Evolutionary conservation across 2,797 vertebrate species (phyloP), one percentile per base, ranked within the genome.

Genomic region (Pantherophis vulpinus): DNA sequence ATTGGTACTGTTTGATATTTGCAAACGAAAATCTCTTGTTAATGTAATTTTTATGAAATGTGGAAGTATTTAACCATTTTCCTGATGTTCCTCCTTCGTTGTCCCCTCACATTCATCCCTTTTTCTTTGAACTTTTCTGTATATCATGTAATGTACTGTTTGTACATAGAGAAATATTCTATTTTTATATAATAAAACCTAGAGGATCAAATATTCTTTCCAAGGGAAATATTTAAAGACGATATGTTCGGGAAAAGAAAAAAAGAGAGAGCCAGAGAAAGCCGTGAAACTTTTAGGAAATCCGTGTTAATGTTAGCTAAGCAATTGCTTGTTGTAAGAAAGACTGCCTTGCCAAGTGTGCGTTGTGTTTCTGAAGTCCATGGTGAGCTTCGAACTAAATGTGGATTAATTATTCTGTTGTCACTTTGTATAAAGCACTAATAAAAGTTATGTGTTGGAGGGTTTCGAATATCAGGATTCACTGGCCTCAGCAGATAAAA

Each of bases 1-100:
- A 83, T 96, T 95, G 93, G 96, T 98, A 97, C 97, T 97, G 97
- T 98, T 98, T 97, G 97, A 97, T 98, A 98, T 97, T 98, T 97
- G 97, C 98, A 98, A 98, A 98, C 97, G 97, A 96, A 94, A 91
- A 92, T 97, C 97, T 96, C 97, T 98, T 97, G 97, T 97, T 97
- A 96, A 97, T 97, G 98, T 98, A 98, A 98, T 98, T 98, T 98
- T 98, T 98, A 98, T 98, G 98, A 98, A 98, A 98, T 98, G 98
- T 98, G 97, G 96, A 94, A 94, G 98, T 98, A 98, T 98, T 98
- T 98, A 97, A 97, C 90, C 98, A 96, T 96, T 96, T 60, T 94
- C 97, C 94, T 95, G 94, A 95, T 95, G 93, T 95, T 92, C 96
- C 96, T 94, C 55, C 94, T 95, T 95, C 91, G 70, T 79, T 93